These are phyloP conservation scores for Tadarida brasiliensis DNA, from an alignment of 2,797 vertebrate genomes.

Conservation along the genomic window DNA sequence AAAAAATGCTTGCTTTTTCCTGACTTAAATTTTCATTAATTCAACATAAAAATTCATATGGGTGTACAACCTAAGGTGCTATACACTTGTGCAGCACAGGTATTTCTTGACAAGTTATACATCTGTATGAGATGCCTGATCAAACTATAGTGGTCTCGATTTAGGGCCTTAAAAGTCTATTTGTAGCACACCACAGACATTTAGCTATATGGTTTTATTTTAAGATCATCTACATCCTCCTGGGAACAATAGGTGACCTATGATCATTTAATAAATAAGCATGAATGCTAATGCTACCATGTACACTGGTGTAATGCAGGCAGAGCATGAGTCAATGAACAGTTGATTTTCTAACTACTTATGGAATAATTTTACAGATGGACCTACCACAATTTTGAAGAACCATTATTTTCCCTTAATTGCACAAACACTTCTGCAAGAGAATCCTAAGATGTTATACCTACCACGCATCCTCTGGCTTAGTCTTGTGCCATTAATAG, in stretches of 20 bases:
- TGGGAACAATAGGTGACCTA: neutral
- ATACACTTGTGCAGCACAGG: neutral
- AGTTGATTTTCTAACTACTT: conserved; percentile 21
- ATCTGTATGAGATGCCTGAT: neutral
- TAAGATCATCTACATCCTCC: neutral
- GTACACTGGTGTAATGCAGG: neutral
- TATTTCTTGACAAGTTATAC: neutral
- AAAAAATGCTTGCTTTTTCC: conserved; percentile 67
- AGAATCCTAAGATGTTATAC: neutral
- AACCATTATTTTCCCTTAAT: neutral
- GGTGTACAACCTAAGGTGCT: neutral
- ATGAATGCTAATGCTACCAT: neutral
- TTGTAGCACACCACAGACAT: neutral
- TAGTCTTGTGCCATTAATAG: conserved; percentile 31
- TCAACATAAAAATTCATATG: neutral
- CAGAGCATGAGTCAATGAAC: neutral
- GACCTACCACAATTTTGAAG: neutral
- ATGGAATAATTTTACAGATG: conserved; percentile 6
- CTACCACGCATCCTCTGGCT: neutral
- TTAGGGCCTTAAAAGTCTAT: neutral
- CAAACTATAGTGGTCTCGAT: neutral
- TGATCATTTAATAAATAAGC: neutral
- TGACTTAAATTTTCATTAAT: conserved; percentile 54
- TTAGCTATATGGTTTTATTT: conserved; percentile 44
- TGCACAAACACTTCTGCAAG: neutral